Evolutionary conservation across 2,797 vertebrate species (phyloP).

Genomic region (Alfaro cultratus): DNA sequence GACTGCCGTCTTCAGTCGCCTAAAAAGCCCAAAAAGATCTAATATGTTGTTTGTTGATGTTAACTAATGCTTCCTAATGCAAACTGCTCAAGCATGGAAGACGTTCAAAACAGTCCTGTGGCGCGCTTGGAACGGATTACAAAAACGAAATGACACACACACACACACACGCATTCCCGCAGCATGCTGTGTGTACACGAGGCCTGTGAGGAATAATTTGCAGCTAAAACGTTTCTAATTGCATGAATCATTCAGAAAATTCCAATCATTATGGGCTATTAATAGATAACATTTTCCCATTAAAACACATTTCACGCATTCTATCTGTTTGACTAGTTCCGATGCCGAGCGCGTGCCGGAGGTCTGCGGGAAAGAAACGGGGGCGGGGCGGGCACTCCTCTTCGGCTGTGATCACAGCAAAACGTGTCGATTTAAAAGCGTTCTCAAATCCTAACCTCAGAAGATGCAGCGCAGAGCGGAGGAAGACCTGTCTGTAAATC

Average conservation of each 20-base stretch:
- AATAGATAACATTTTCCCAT: slow-evolving; percentile 63
- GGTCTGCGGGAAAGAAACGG: slow-evolving; percentile 10
- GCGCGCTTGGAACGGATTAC: slow-evolving; percentile 27
- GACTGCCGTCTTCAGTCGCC: neutral
- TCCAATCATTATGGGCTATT: slow-evolving; percentile 65
- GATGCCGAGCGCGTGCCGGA: slow-evolving; percentile 26
- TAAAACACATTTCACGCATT: slow-evolving; percentile 64
- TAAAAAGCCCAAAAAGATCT: slow-evolving; percentile 31
- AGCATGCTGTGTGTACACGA: slow-evolving; percentile 21
- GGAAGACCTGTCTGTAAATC: slow-evolving; percentile 22
- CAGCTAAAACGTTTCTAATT: slow-evolving; percentile 67
- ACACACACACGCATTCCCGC: slow-evolving; percentile 20
- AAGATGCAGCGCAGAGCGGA: slow-evolving; percentile 23
- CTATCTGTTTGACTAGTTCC: slow-evolving; percentile 35
- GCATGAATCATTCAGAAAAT: slow-evolving; percentile 70
- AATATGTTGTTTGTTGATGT: slow-evolving; percentile 55
- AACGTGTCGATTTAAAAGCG: slow-evolving; percentile 15
- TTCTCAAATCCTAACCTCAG: slow-evolving; percentile 26
- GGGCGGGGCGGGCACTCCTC: neutral
- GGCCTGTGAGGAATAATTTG: slow-evolving; percentile 64
- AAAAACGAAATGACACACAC: slow-evolving; percentile 20
- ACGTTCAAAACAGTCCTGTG: slow-evolving; percentile 43
- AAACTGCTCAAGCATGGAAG: slow-evolving; percentile 42
- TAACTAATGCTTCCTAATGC: slow-evolving; percentile 47
- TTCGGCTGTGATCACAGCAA: slow-evolving; percentile 18